A percentile compares a stretch with the other conserved stretches of the same genome.
Conservation (phyloP, 2,888 invertebrate species). For the Sarcophaga rosellei region DNA sequence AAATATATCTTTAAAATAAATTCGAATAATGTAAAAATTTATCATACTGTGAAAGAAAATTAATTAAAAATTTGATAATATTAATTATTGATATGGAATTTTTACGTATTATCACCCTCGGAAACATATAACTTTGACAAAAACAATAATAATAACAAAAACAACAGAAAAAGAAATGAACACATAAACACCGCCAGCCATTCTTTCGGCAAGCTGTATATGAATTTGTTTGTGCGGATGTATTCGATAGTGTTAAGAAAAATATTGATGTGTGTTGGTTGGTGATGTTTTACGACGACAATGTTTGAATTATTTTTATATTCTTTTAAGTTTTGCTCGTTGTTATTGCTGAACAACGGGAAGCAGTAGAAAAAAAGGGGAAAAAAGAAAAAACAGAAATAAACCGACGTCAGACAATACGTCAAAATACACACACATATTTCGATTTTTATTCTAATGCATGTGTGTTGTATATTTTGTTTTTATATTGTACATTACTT, state of each 20-base stretch:
- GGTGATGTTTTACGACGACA: constrained; percentile 37
- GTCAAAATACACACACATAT: constrained; percentile 59
- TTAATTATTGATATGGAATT: constrained; percentile 22
- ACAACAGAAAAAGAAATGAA: neutral
- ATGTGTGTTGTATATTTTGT: constrained; percentile 30
- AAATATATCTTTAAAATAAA: neutral
- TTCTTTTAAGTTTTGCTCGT: constrained; percentile 53
- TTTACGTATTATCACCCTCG: constrained; percentile 7
- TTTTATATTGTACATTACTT: constrained; percentile 23
- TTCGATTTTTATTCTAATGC: neutral
- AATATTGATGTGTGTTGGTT: constrained; percentile 29
- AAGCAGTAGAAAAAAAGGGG: constrained; percentile 30
- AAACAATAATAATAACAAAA: constrained; percentile 45
- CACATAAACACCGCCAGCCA: constrained; percentile 15
- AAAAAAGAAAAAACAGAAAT: constrained; percentile 48
- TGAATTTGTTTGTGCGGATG: constrained; percentile 8
- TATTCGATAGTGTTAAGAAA: constrained; percentile 43
- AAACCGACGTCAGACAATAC: constrained; percentile 65
- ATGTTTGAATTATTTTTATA: constrained; percentile 62
- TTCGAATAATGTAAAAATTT: neutral
- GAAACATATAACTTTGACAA: constrained; percentile 13
- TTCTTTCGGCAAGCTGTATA: neutral
- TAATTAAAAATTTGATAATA: constrained; percentile 36
- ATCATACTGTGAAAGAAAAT: constrained; percentile 1
- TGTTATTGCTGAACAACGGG: constrained; percentile 53